Evolutionary conservation across 1,140 invertebrate species (phyloP).

Genomic region (Neocloeon triangulifer): DNA sequence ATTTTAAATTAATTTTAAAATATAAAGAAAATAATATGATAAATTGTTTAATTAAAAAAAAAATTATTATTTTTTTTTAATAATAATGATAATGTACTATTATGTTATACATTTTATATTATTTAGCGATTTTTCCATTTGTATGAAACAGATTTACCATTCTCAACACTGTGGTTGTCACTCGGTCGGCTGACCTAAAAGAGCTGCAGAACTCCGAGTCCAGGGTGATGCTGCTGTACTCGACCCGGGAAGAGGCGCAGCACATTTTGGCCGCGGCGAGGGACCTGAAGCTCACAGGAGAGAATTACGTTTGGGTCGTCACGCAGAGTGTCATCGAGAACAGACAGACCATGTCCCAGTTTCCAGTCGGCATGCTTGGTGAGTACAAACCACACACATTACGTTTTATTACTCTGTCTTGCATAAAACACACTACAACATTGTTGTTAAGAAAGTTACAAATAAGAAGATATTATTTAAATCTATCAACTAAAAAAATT

Average conservation of each 20-base stretch:
- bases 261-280: slow-evolving; percentile 59
- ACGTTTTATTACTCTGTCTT: no score
- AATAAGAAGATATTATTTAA: no score
- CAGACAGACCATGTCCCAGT: slow-evolving; percentile 46
- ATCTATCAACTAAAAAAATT: no score
- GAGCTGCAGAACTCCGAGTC: slow-evolving; percentile 77
- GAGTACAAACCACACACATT: no score
- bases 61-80: slow-evolving; percentile 4
- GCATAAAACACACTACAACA: no score
- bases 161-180: slow-evolving; percentile 59
- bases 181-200: slow-evolving; percentile 35
- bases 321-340: slow-evolving; percentile 83
- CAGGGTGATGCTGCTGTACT: slow-evolving; percentile 80
- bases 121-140: no score
- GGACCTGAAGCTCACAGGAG: slow-evolving; percentile 68
- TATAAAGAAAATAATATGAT: slow-evolving; percentile 8
- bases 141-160: slow-evolving; percentile 62
- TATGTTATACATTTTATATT: no score
- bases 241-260: slow-evolving; percentile 64
- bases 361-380: slow-evolving; percentile 86
- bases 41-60: slow-evolving; percentile 2
- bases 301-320: slow-evolving; percentile 92
- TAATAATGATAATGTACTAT: slow-evolving; percentile 3
- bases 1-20: no score
- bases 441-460: no score